Conservation (phyloP, 2,888 invertebrate species). For the Caenorhabditis drosophilae region DNA sequence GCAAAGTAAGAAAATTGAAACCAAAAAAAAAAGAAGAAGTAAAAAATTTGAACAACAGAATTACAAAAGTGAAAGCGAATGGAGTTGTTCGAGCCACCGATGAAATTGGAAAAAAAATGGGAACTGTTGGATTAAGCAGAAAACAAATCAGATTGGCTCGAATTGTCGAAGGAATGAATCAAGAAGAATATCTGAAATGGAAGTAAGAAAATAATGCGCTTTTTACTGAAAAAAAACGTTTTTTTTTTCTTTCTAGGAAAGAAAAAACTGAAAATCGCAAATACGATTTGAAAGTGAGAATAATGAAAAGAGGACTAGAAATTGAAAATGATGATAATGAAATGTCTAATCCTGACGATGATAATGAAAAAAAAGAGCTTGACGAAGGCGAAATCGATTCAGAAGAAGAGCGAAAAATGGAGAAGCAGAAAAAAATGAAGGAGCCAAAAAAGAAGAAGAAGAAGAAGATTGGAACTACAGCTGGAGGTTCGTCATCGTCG, state of each 20-base stretch:
- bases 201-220: background rate
- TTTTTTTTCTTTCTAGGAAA: constrained; percentile 21
- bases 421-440: constrained; percentile 3
- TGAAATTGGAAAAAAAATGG: constrained; percentile 20
- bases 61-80: constrained; percentile 30
- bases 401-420: constrained; percentile 38
- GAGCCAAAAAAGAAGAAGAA: constrained; percentile 12
- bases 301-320: constrained; percentile 26
- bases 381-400: constrained; percentile 53
- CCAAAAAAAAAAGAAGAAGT: background rate
- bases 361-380: no score
- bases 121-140: constrained; percentile 25
- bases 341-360: background rate
- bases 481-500: constrained; percentile 26
- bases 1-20: constrained; percentile 20
- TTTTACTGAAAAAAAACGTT: background rate
- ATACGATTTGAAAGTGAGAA: constrained; percentile 36
- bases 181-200: constrained; percentile 32
- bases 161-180: constrained; percentile 25
- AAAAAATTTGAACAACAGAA: constrained; percentile 2
- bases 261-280: constrained; percentile 22
- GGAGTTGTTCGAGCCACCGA: constrained; percentile 29
- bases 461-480: background rate
- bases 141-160: constrained; percentile 25
- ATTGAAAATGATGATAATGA: constrained; percentile 17